Conservation (phyloP, 2,113 vertebrate genomes). For the Perognathus longimembris region DNA sequence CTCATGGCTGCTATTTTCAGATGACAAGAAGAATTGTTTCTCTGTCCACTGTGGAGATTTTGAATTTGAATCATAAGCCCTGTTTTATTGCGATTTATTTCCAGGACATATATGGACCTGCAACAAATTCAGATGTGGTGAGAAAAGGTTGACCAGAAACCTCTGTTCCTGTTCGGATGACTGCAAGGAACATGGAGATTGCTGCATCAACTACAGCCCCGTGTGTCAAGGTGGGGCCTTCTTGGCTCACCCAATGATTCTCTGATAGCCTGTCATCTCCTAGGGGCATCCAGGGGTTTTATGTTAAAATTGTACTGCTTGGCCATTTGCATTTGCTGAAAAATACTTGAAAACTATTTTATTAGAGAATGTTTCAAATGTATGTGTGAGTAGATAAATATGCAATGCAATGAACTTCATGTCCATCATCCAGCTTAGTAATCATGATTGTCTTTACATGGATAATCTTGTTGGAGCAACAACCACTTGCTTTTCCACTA, state of each 20-base stretch:
- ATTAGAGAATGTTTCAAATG: not conserved
- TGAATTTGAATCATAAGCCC: not conserved
- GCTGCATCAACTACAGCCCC: conserved; percentile 86
- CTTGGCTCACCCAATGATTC: fast-evolving
- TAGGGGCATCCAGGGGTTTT: not conserved
- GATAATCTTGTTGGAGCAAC: not conserved
- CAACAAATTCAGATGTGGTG: conserved; percentile 89
- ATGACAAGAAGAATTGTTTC: not conserved
- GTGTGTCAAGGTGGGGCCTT: conserved; percentile 85
- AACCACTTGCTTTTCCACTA: not conserved
- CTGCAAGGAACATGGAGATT: conserved; percentile 84
- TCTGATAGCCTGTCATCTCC: not conserved
- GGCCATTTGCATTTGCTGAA: not conserved
- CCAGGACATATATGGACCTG: conserved; percentile 88
- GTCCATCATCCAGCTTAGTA: not conserved
- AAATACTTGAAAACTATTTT: not conserved
- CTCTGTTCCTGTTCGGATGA: conserved; percentile 89
- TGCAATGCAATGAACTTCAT: not conserved
- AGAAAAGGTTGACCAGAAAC: conserved; percentile 87
- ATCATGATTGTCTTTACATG: not conserved
- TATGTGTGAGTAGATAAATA: not conserved
- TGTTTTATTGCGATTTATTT: conserved; percentile 60
- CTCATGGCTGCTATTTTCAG: not conserved
- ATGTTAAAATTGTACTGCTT: not conserved
- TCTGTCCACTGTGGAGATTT: not conserved